A percentile compares a stretch with the other conserved stretches of the same genome.
phyloP scores from a whole-genome alignment of 1,140 invertebrate species.

The Nasonia giraulti region DNA sequence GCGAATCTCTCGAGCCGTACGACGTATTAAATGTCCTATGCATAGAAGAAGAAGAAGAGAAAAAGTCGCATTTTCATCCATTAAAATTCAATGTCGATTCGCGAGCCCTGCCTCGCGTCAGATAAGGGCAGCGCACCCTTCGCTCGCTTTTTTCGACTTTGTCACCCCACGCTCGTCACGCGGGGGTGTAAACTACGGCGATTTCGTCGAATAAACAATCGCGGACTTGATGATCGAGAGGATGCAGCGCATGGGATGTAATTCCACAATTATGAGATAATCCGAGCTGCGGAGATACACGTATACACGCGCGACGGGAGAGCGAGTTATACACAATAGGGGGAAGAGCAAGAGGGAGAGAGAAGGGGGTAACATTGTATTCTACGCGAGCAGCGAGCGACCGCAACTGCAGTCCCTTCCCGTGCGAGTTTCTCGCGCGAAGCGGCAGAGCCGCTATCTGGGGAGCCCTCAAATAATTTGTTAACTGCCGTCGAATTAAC shows the following conservation, averaged over 20 bases:
- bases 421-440: conserved; percentile 63
- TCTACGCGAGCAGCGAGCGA: conserved; percentile 56
- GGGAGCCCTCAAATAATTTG: conserved; percentile 65
- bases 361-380: conserved; percentile 72
- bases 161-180: no score
- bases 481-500: conserved; percentile 71
- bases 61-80: conserved; percentile 27
- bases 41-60: no score
- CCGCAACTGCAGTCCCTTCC: conserved; percentile 66
- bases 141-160: not conserved
- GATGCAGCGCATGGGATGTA: conserved; percentile 48
- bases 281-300: conserved; percentile 45
- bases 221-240: not conserved
- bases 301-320: not conserved
- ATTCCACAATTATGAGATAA: conserved; percentile 70
- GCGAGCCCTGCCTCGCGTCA: conserved; percentile 17
- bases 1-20: no score
- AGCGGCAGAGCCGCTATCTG: conserved; percentile 60
- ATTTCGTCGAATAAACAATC: not conserved
- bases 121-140: conserved; percentile 34
- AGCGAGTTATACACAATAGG: conserved; percentile 30
- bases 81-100: conserved; percentile 48
- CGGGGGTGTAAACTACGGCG: no score
- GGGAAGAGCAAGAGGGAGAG: conserved; percentile 47
- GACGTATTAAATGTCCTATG: no score